Evolutionary conservation across 2,888 invertebrate species (phyloP).

Genomic region (Pseudoips prasinana): DNA sequence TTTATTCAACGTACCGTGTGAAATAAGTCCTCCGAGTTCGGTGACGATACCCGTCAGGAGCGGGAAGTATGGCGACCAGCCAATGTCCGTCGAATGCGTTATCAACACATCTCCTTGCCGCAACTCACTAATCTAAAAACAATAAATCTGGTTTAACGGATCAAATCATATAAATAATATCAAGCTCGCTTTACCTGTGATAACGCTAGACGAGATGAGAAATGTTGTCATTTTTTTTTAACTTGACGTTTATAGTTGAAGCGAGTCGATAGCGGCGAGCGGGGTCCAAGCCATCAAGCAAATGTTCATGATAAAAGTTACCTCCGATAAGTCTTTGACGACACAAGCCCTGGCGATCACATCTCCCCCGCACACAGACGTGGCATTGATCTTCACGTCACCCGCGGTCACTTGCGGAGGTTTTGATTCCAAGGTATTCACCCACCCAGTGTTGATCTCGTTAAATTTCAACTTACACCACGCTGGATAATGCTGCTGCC

Average conservation of each 20-base stretch:
- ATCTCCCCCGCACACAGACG: slow-evolving; percentile 87
- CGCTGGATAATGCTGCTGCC: slow-evolving; percentile 82
- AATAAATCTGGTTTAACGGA: too few relatives aligned
- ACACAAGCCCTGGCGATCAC: slow-evolving; percentile 88
- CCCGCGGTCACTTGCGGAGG: slow-evolving; percentile 40
- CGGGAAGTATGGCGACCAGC: slow-evolving; percentile 93
- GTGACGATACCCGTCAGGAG: slow-evolving; percentile 89
- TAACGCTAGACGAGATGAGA: too few relatives aligned
- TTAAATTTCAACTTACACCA: slow-evolving; percentile 85
- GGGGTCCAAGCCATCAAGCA: too few relatives aligned
- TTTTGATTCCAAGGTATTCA: slow-evolving; percentile 44
- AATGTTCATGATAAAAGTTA: too few relatives aligned
- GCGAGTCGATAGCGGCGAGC: too few relatives aligned
- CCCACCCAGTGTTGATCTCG: slow-evolving; percentile 79
- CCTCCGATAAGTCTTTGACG: slow-evolving; percentile 84
- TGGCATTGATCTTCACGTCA: slow-evolving; percentile 76
- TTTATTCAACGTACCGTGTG: too few relatives aligned
- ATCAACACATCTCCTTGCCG: slow-evolving; percentile 88
- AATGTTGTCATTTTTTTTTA: too few relatives aligned
- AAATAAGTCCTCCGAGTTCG: slow-evolving; percentile 91
- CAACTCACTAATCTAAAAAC: slow-evolving; percentile 63
- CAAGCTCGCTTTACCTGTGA: too few relatives aligned
- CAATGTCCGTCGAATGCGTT: slow-evolving; percentile 89
- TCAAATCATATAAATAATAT: too few relatives aligned
- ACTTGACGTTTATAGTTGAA: too few relatives aligned